Evolutionary conservation across 2,797 vertebrate species (phyloP), one percentile per base, ranked within the genome.

Genomic region (Artibeus lituratus): DNA sequence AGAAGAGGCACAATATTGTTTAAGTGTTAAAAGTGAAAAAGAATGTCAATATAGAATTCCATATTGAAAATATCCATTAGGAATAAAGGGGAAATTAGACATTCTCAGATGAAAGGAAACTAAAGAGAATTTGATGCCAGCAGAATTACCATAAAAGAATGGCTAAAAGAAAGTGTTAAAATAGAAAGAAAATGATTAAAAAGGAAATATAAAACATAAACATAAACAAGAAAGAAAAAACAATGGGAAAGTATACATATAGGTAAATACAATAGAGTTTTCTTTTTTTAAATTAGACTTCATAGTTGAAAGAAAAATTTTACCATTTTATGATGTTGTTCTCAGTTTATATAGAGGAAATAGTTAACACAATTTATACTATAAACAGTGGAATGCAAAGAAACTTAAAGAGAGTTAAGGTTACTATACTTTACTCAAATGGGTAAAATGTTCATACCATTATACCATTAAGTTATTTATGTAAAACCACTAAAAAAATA

Each of bases 171-270:
- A 92, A 14, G 37, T 77, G 24, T 47, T 88, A 53, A 42, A 92
- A 78, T 37, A 62, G 85, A 92, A 78, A 95, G 72, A 51, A 92
- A 72, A 88, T 77, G 14, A 83, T 70, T 32, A 77, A 77, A 59
- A 87, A 88, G 29, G 29, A 76, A 92, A 76, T 19, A n/a, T 42
- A 21, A n/a, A 74, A 47, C 49, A 87, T 69, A 87, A 42, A 67
- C n/a, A 74, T 55, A 55, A 55, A 55, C 1, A 7, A 76, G 49
- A 10, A 69, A 87, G 69, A 87, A 81, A 67, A 21, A 87, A n/a
- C 32, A 73, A 69, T 49, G 15, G 9, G 15, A 76, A 89, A 76
- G 83, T 83, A 76, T 76, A 55, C n/a, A 82, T 10, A 55, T 7
- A 57, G 9, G 16, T 35, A 72, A 80, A 81, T 80, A 21, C 87